Conservation (phyloP, 2,888 invertebrate species). For the Mamestra brassicae region DNA sequence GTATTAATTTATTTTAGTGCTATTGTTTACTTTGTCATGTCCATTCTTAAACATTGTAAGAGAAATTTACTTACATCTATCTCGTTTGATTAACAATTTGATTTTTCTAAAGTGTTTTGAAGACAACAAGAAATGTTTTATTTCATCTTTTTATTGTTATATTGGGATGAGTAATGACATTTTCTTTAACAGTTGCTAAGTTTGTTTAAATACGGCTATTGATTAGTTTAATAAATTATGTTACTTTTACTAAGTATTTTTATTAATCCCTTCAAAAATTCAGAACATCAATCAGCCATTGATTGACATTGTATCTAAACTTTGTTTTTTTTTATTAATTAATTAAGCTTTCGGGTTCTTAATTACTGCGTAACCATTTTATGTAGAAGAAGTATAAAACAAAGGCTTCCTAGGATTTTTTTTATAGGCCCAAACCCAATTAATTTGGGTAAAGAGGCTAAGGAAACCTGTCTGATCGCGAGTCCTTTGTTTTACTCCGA, state of each 20-base stretch:
- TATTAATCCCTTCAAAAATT: constrained; percentile 21
- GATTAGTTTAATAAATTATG: constrained; percentile 38
- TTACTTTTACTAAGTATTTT: constrained; percentile 24
- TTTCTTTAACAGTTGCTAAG: constrained; percentile 8
- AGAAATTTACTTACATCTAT: neutral
- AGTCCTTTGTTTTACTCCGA: too few relatives aligned
- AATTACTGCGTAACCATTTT: neutral
- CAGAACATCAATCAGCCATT: constrained; percentile 34
- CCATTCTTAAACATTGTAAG: neutral
- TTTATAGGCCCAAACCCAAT: neutral
- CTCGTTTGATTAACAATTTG: neutral
- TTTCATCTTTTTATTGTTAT: neutral
- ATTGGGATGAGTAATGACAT: too few relatives aligned
- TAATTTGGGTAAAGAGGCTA: neutral
- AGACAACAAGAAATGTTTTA: neutral
- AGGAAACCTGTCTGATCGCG: too few relatives aligned
- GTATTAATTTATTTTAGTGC: neutral
- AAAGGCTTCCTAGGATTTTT: neutral
- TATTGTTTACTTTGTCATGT: neutral
- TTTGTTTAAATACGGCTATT: constrained; percentile 17
- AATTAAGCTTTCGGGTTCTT: neutral
- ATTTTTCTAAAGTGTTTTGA: neutral
- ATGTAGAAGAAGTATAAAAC: neutral
- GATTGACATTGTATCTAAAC: constrained; percentile 33
- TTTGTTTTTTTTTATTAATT: constrained; percentile 5